Base-by-base conservation (phyloP, 2,888 invertebrate genomes). In the Hyalella azteca region DNA sequence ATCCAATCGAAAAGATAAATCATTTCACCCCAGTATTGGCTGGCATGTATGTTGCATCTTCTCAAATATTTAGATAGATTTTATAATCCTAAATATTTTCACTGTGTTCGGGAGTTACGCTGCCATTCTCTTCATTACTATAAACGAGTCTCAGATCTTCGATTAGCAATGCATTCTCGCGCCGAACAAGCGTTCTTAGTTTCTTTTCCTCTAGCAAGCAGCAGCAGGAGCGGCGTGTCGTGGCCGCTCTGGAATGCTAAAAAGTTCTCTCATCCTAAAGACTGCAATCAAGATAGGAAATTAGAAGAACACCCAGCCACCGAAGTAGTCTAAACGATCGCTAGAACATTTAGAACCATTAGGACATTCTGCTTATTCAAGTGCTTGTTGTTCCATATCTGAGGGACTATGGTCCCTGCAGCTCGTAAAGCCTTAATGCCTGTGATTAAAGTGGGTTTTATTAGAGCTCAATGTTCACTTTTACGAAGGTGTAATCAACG, bases 311-410 rank as follows among this genome's bases (percentile, higher is more conserved):
- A 60, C 36, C 36, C 32, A 11, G 36, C 60, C 60, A 60, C 60
- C 36, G 60, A 60, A 36, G 60, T 60, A 60, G 60, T 36, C 60
- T 60, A 36, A 11, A 36, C 60, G 60, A 60, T 29, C 29, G 7
- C 36, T 60, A 60, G 15, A 60, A 36, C 60, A 36, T 60, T 60
- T 60, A 60, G 36, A 36, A 19, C 60, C 36, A 60, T 60, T 60
- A 60, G 60, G 36, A 60, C 60, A 60, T 60, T 60, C 60, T 36
- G 60, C 60, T 60, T 60, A 60, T n/a, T 60, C 36, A 60, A 60
- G 22, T 60, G 60, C 60, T 60, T 60, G 60, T 60, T 60, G 60
- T 60, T 60, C 36, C 60, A 60, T 60, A 29, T 60, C 19, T 36
- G 29, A 5, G 60, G 36, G 36, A 60, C 60, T 29, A 60, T 60